A percentile compares a stretch with the other conserved stretches of the same genome.
Conservation (phyloP, 64 coral and sea anemone genomes). For the Catalaphyllia jardinei region DNA sequence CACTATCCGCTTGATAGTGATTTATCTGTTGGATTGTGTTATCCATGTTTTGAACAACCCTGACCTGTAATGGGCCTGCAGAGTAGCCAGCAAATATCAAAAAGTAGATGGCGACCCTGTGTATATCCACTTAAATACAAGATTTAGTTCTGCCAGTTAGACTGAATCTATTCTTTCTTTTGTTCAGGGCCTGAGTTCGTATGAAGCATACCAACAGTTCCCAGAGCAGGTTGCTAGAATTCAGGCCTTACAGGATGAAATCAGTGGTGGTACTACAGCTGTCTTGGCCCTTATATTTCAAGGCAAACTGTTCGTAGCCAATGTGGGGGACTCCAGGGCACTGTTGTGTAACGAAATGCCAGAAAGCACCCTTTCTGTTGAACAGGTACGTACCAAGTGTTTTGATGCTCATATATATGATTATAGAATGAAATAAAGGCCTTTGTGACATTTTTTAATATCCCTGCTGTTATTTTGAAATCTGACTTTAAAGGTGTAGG, state of each 20-base stretch:
- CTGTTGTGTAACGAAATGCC: conserved; percentile 69
- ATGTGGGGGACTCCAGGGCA: conserved; percentile 96
- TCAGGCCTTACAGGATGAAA: conserved; percentile 81
- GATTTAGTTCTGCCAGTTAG: not conserved
- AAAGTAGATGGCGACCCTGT: too few species aligned
- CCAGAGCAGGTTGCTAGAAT: conserved; percentile 85
- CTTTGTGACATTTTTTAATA: too few species aligned
- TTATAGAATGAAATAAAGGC: too few species aligned
- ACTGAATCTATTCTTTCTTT: not conserved
- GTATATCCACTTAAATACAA: not conserved
- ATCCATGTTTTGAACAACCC: too few species aligned
- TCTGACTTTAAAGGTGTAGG: too few species aligned
- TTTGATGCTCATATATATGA: not conserved
- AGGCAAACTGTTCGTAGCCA: conserved; percentile 85
- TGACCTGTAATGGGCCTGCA: too few species aligned
- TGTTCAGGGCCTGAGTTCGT: conserved; percentile 82
- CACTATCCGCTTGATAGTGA: too few species aligned
- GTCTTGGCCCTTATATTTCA: conserved; percentile 91
- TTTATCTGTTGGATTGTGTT: too few species aligned
- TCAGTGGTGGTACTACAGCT: conserved; percentile 94
- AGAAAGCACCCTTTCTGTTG: conserved; percentile 68
- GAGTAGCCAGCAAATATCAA: too few species aligned
- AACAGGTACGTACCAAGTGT: conserved; percentile 65
- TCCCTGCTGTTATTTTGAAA: too few species aligned
- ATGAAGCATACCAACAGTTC: conserved; percentile 89